Conservation (phyloP, 2,888 invertebrate genomes). For the Nomada fucata region DNA sequence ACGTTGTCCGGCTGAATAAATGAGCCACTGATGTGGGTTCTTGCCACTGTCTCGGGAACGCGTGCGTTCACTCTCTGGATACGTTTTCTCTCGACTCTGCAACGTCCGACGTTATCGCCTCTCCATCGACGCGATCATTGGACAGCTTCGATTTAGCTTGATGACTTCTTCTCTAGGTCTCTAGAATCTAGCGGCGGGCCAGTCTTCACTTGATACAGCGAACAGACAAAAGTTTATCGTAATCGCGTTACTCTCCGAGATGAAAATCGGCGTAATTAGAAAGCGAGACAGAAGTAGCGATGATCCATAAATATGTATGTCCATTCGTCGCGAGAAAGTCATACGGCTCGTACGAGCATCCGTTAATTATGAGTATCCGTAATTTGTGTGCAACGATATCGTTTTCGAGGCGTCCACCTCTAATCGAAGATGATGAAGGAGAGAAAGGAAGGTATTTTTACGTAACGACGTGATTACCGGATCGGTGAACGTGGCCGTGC, state of each 20-base stretch:
- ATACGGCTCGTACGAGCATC: background rate
- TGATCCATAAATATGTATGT: conserved; percentile 7
- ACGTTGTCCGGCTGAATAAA: conserved; percentile 42
- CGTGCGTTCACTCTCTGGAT: background rate
- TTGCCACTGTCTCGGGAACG: conserved; percentile 23
- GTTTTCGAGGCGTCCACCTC: background rate
- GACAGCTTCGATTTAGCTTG: no score
- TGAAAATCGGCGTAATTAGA: conserved; percentile 4
- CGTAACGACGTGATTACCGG: conserved; percentile 35
- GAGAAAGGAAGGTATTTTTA: conserved; percentile 52
- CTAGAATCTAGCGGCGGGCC: no score
- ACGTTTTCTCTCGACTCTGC: background rate
- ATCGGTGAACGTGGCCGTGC: conserved; percentile 23
- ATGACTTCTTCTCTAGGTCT: no score
- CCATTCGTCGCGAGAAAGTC: background rate
- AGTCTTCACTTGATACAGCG: no score
- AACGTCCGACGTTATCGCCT: background rate
- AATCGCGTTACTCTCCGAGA: background rate
- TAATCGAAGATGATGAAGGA: background rate
- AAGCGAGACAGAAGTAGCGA: background rate
- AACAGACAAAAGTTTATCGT: background rate
- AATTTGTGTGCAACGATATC: conserved; percentile 22
- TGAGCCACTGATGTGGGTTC: conserved; percentile 29
- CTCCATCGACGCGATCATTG: background rate
- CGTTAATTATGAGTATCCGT: conserved; percentile 10